A percentile compares a stretch with the other conserved stretches of the same genome.
Evolutionary conservation across 2,888 invertebrate genomes (phyloP).

Genomic region (Toxonevra muliebris): DNA sequence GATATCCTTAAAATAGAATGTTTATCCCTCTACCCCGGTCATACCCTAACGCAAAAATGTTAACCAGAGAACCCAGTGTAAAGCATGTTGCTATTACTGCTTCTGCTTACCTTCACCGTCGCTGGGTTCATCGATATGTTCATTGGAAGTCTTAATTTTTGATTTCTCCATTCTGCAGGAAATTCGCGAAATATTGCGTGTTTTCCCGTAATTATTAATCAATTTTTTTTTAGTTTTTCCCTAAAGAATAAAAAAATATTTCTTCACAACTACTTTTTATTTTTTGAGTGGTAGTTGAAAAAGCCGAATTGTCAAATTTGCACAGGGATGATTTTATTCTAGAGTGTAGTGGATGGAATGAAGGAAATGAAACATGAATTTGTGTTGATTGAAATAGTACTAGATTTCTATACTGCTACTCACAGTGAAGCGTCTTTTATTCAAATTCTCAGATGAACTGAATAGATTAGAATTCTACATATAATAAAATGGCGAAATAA

Average conservation of each 20-base stretch:
- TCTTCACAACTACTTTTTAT: background rate
- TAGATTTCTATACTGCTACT: too few species aligned
- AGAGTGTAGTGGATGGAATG: too few species aligned
- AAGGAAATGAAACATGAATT: too few species aligned
- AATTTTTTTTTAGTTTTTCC: background rate
- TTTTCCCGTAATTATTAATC: slow-evolving; percentile 4
- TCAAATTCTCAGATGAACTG: too few species aligned
- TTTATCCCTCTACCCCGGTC: too few species aligned
- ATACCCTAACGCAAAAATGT: too few species aligned
- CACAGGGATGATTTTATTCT: slow-evolving; percentile 3
- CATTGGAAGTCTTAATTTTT: background rate
- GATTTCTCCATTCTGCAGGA: slow-evolving; percentile 15
- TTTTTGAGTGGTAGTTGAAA: slow-evolving; percentile 5
- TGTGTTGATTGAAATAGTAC: too few species aligned
- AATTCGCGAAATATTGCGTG: background rate
- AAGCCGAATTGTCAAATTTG: slow-evolving; percentile 22
- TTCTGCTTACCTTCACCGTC: slow-evolving; percentile 23
- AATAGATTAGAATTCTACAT: too few species aligned
- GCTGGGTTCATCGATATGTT: slow-evolving; percentile 9
- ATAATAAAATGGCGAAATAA: too few species aligned
- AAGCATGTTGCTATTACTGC: background rate
- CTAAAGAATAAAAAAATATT: slow-evolving; percentile 12
- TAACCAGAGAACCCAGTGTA: too few species aligned
- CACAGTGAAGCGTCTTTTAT: too few species aligned
- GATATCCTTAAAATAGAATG: too few species aligned